Evolutionary conservation across 2,888 invertebrate species (phyloP).

Genomic region (Sesia apiformis): DNA sequence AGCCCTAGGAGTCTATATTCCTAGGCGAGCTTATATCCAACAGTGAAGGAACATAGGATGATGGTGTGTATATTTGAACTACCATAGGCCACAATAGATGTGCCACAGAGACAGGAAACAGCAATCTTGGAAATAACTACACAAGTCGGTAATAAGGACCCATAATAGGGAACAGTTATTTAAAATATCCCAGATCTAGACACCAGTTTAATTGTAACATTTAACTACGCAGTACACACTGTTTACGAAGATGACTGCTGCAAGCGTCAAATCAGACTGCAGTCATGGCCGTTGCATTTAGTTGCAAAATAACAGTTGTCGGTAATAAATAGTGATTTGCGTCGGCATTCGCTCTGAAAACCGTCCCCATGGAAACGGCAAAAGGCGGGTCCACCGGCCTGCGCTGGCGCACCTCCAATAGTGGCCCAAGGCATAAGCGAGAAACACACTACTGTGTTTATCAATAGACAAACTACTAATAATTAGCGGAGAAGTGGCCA

Average conservation of each 20-base stretch:
- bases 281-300: slow-evolving; percentile 10
- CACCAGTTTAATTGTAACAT: background rate
- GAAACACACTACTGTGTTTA: too few relatives aligned
- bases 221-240: background rate
- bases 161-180: background rate
- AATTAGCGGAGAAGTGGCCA: too few relatives aligned
- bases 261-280: background rate
- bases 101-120: too few relatives aligned
- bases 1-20: too few relatives aligned
- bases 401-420: slow-evolving; percentile 20
- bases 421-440: background rate
- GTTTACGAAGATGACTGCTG: background rate
- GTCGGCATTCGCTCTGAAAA: slow-evolving; percentile 17
- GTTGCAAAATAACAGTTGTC: slow-evolving; percentile 31
- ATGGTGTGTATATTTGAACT: too few relatives aligned
- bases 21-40: too few relatives aligned
- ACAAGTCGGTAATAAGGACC: background rate
- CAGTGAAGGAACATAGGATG: too few relatives aligned
- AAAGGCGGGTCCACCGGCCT: slow-evolving; percentile 41
- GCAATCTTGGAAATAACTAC: too few relatives aligned
- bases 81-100: too few relatives aligned
- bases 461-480: too few relatives aligned
- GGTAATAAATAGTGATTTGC: slow-evolving; percentile 60
- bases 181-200: background rate
- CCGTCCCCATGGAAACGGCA: slow-evolving; percentile 30